Base-by-base conservation (phyloP, 2,113 vertebrate species). In the Symphodus melops region DNA sequence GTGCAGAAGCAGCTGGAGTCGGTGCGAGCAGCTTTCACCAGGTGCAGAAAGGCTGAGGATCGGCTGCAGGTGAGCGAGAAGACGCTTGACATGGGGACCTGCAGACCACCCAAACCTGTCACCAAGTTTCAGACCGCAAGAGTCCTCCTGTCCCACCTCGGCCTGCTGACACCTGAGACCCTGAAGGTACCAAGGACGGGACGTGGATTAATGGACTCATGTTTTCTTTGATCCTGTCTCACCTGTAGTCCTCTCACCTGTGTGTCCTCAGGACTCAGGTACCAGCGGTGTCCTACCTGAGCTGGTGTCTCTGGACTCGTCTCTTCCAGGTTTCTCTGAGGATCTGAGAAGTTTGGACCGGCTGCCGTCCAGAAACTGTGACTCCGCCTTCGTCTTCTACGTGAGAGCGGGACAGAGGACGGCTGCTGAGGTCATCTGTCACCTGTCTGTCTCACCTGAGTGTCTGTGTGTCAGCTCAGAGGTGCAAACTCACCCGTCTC, bases 341-440 rank as follows among this genome's bases (percentile, higher is more conserved):
- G 96, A 96, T 71, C 91, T 98, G 67, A 95, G 94, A 68, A 94
- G 93, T 86, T 89, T 98, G 90, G 97, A 98, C 91, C 93, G 95
- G 62, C 89, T 97, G 39, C 95, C 97, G 0, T 96, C 95, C 92
- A 96, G 96, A 82, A 95, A 94, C 73, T 96, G 96, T 69, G 96
- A 98, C 86, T 97, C 95, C 0, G 96, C 96, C 89, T 97, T 97
- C 75, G 89, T 98, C 91, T 97, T 98, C 93, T 98, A 96, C 86
- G 94, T 98, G 95, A 96, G 92, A 74, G 95, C 96, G 36, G 95
- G 96, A 69, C 97, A 98, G 93, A 97, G 95, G 92, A 97, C 69
- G 5, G 95, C 72, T 95, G 93, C 85, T 93, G 96, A 98, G 95
- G 96, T 97, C 87, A 88, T 19, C 13, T 57, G n/a, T 20, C 21